Conservation (phyloP, 1,140 invertebrate genomes). For the Venturia canescens region DNA sequence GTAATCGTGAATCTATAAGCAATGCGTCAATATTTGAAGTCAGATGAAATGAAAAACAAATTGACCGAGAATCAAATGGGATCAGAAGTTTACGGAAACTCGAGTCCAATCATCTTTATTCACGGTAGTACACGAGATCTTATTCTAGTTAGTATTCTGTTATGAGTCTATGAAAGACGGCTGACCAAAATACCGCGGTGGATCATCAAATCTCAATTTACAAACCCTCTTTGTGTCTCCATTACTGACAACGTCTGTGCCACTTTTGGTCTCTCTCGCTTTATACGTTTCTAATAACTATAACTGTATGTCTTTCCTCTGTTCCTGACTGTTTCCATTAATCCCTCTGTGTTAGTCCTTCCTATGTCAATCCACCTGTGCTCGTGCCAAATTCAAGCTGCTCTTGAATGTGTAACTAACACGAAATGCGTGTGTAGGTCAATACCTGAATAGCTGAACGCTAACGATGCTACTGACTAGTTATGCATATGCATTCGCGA, state of each 20-base stretch:
- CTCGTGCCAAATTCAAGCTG: neutral
- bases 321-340: neutral
- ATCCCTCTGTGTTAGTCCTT: constrained; percentile 8
- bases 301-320: neutral
- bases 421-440: neutral
- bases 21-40: too few species aligned
- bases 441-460: neutral
- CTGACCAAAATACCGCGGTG: neutral
- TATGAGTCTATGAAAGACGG: neutral
- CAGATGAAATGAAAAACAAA: too few species aligned
- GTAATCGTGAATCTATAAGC: too few species aligned
- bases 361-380: neutral
- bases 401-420: neutral
- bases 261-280: neutral
- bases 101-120: neutral
- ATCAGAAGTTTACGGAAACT: neutral
- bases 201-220: neutral
- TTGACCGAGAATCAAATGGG: too few species aligned
- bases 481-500: neutral
- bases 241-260: neutral
- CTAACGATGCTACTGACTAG: neutral
- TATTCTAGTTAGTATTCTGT: constrained; percentile 12
- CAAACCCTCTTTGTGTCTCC: neutral
- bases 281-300: neutral
- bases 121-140: neutral